Conservation (phyloP, 2,888 invertebrate species). For the Pegoplata infirma region DNA sequence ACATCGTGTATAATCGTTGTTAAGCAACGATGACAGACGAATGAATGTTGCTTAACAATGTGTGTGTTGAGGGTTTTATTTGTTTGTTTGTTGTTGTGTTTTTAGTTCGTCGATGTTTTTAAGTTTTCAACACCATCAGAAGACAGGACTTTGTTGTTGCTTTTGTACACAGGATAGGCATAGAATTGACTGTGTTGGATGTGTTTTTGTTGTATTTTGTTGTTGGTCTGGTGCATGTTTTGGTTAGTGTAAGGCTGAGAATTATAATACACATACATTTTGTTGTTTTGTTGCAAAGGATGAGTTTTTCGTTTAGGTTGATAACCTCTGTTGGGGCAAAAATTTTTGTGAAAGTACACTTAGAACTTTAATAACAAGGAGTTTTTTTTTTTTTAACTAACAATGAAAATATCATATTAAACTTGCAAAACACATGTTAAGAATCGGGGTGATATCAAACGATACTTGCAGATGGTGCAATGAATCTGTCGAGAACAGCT, state of each 20-base stretch:
- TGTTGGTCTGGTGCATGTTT: conserved; percentile 50
- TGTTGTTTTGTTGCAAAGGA: conserved; percentile 1
- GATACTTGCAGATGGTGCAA: too few relatives aligned
- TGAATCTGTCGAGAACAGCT: too few relatives aligned
- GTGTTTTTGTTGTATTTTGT: too few relatives aligned
- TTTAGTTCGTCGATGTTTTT: conserved; percentile 44
- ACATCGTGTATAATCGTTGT: conserved; percentile 45
- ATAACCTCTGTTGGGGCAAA: conserved; percentile 48
- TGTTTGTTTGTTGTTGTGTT: conserved; percentile 55
- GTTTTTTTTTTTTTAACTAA: too few relatives aligned
- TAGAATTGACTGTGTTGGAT: conserved; percentile 41
- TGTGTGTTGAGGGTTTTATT: conserved; percentile 16
- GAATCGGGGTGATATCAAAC: too few relatives aligned
- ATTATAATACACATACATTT: too few relatives aligned
- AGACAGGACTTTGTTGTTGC: conserved; percentile 47
- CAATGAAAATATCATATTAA: too few relatives aligned
- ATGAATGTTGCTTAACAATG: conserved; percentile 24
- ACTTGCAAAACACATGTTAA: too few relatives aligned
- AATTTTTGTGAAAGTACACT: conserved; percentile 54
- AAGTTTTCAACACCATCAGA: conserved; percentile 50
- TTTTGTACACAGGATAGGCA: conserved; percentile 41
- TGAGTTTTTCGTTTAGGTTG: conserved; percentile 50
- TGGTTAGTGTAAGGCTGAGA: conserved; percentile 62
- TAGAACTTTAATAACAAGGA: conserved; percentile 7
- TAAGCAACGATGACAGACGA: conserved; percentile 55